A percentile compares a stretch with the other conserved stretches of the same genome.
phyloP scores from a whole-genome alignment of 35 echinoderm and acorn worm species.

The Patiria miniata region DNA sequence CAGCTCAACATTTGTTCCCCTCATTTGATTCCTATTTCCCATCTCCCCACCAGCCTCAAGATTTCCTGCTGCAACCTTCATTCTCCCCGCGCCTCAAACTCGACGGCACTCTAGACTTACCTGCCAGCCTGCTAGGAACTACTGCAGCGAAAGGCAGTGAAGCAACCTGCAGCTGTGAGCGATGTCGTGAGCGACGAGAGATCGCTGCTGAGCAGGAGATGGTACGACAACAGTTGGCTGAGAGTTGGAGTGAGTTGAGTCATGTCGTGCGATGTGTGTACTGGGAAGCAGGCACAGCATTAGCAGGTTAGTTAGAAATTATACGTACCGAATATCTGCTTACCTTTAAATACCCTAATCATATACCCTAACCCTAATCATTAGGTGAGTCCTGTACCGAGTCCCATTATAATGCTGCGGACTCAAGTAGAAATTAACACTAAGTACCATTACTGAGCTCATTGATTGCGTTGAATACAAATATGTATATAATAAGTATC shows the following conservation, averaged over 20 bases:
- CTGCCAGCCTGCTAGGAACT: conserved; percentile 23
- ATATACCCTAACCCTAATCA: too few relatives aligned
- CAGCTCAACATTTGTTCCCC: too few relatives aligned
- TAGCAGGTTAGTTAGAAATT: conserved; percentile 89
- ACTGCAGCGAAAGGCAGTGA: conserved; percentile 35
- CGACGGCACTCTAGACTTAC: conserved; percentile 61
- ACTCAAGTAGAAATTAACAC: too few relatives aligned
- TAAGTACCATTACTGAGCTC: too few relatives aligned
- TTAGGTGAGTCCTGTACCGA: too few relatives aligned
- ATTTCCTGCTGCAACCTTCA: conserved; percentile 77
- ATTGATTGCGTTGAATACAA: too few relatives aligned
- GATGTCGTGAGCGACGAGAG: conserved; percentile 73
- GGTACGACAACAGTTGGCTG: conserved; percentile 79
- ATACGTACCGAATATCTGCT: too few relatives aligned
- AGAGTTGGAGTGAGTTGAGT: conserved; percentile 90
- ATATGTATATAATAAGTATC: too few relatives aligned
- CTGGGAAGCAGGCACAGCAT: conserved; percentile 84
- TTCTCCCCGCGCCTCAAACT: conserved; percentile 72
- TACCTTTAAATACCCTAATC: too few relatives aligned
- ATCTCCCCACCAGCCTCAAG: conserved; percentile 53
- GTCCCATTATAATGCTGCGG: too few relatives aligned
- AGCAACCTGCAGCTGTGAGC: conserved; percentile 76
- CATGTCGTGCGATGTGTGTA: conserved; percentile 89
- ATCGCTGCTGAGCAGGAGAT: conserved; percentile 93
- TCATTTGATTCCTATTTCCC: not conserved